These are phyloP conservation scores for Picathartes gymnocephalus DNA, from an alignment of 2,113 vertebrate species.

Conservation along the genomic window DNA sequence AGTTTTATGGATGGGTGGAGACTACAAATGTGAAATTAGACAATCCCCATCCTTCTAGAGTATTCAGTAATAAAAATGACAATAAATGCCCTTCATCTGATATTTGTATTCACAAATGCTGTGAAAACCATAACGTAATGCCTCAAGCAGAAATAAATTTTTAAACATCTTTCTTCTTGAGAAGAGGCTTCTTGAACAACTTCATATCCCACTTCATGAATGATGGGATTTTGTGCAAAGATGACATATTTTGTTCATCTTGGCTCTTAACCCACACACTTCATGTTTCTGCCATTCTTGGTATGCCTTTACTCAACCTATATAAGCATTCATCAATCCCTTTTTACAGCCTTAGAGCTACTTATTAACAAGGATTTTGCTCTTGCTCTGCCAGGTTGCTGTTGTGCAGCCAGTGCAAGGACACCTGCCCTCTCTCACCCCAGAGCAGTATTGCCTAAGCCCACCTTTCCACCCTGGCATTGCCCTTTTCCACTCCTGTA, in stretches of 20 bases:
- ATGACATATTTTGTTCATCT: not conserved
- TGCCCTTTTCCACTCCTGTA: not conserved
- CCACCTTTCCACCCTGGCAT: not conserved
- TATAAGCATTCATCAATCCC: not conserved
- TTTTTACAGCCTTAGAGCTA: not conserved
- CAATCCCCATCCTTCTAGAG: not conserved
- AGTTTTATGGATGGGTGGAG: not conserved
- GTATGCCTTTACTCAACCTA: not conserved
- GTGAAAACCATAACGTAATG: not conserved
- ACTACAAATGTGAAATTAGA: not conserved
- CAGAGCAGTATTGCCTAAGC: not conserved
- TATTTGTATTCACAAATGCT: constrained; percentile 23
- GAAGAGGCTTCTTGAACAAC: not conserved
- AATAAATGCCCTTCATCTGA: constrained; percentile 20
- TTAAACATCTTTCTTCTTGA: not conserved
- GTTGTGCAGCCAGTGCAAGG: not conserved
- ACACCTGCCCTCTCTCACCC: not conserved
- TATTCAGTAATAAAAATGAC: not conserved
- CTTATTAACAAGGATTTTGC: not conserved
- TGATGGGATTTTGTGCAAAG: not conserved
- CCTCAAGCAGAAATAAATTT: not conserved
- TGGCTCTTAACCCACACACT: not conserved
- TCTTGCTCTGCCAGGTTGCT: not conserved
- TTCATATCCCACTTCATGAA: fast-evolving
- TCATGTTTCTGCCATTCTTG: not conserved